Evolutionary conservation across 2,888 invertebrate species (phyloP), one percentile per base, ranked within the genome.

Genomic region (Chromoteleia sp.): DNA sequence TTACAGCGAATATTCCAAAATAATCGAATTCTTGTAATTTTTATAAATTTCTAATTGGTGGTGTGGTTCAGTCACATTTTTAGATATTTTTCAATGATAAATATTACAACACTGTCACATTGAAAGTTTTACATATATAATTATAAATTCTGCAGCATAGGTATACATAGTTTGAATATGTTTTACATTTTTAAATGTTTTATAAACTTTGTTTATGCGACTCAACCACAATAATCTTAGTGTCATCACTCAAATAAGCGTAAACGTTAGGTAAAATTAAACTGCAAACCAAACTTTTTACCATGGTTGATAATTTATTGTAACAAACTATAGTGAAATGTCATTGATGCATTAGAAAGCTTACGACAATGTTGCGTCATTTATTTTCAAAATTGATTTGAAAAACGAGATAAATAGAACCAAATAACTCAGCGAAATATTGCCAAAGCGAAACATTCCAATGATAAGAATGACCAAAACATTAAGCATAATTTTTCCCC

Each of bases 401-500:
- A 50, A 25, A 54, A 12, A 54, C 3, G 8, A 54, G 12, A 29
- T 52, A 14, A 50, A 50, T 12, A 19, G 39, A 39, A 2, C 33
- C 1, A 4, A 21, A 17, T 7, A 25, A 10, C 43, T 45, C 33
- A 54, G 12, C 29, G 17, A 54, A 58, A 70, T 33, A 6, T 67
- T 67, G 30, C 67, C 58, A 76, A 67, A 59, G 59, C 8, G n/a
- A 43, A 39, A 29, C 41, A 48, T 63, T 50, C 30, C 41, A 70
- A 39, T 15, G 14, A 45, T 52, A 41, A n/a, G n/a, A 61, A 41
- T 70, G 30, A 71, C 17, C 63, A 71, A n/a, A 84, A 84, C 87
- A 87, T 88, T 86, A 87, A 87, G 86, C 87, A 87, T 87, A 87
- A 86, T 87, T 88, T 87, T 87, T 82, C 7, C 43, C 0, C 50